Evolutionary conservation across 2,888 invertebrate species (phyloP).

Genomic region (Artemia sinica): DNA sequence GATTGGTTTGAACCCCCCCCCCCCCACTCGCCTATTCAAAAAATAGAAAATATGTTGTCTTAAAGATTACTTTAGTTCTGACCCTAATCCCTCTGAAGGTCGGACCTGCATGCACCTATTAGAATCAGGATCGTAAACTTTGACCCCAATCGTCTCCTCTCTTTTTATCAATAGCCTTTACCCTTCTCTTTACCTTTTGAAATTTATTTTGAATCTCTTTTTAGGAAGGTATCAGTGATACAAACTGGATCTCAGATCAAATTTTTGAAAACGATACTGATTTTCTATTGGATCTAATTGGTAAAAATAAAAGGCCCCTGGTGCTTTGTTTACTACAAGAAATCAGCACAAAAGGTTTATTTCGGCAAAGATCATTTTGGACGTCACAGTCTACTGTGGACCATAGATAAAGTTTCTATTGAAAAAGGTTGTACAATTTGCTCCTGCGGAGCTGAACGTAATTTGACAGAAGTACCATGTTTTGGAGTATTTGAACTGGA

Average conservation of each 20-base stretch:
- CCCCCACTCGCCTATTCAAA: no score
- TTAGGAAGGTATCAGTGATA: constrained; percentile 22
- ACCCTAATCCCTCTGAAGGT: no score
- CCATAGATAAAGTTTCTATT: constrained; percentile 20
- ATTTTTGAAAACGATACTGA: constrained; percentile 23
- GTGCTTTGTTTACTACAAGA: constrained; percentile 57
- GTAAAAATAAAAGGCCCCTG: constrained; percentile 58
- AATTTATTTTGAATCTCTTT: constrained; percentile 5
- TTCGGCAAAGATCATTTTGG: constrained; percentile 73
- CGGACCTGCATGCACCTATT: no score
- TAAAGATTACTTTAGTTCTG: no score
- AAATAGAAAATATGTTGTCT: no score
- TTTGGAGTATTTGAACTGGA: constrained; percentile 32
- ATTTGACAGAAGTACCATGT: constrained; percentile 31
- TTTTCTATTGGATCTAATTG: constrained; percentile 34
- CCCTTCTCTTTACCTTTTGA: no score
- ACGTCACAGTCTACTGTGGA: constrained; percentile 56
- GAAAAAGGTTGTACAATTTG: constrained; percentile 26
- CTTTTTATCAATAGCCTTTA: no score
- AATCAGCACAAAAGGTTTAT: constrained; percentile 41
- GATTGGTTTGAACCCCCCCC: no score
- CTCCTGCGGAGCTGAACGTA: constrained; percentile 27
- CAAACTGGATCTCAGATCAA: constrained; percentile 22
- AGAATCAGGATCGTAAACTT: no score
- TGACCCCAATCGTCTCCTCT: no score